Conservation (phyloP, 2,888 invertebrate genomes). For the Julus scandinavius region DNA sequence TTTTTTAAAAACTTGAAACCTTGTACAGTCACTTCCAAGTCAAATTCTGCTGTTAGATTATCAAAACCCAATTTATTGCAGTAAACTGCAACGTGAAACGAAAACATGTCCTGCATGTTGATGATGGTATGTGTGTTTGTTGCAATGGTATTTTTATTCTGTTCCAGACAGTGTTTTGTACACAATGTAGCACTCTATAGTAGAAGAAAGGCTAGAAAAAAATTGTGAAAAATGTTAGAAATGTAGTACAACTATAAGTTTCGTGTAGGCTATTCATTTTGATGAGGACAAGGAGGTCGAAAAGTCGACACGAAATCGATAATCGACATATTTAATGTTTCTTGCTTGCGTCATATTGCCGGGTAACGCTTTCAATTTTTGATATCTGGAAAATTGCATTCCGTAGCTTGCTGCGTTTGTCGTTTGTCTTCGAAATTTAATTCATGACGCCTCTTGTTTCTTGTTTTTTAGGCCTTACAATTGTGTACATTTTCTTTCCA, state of each 20-base stretch:
- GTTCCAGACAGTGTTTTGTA: not conserved
- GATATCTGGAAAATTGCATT: not conserved
- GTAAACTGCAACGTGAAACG: no score
- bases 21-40: no score
- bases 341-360: constrained; percentile 11
- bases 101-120: no score
- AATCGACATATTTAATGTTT: constrained; percentile 39
- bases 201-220: not conserved
- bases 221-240: not conserved
- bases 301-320: not conserved
- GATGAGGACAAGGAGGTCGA: not conserved
- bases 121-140: no score
- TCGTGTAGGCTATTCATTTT: not conserved
- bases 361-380: constrained; percentile 17
- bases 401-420: not conserved
- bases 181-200: not conserved
- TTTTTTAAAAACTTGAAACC: no score
- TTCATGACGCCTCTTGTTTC: constrained; percentile 19
- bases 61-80: no score
- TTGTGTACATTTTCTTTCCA: not conserved
- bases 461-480: not conserved
- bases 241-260: not conserved
- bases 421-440: not conserved
- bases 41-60: no score
- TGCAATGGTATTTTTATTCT: no score